Percentiles rank a stretch among this genome's conserved stretches.
phyloP scores from a whole-genome alignment of 1,140 invertebrate genomes.

The Antheraea pernyi region DNA sequence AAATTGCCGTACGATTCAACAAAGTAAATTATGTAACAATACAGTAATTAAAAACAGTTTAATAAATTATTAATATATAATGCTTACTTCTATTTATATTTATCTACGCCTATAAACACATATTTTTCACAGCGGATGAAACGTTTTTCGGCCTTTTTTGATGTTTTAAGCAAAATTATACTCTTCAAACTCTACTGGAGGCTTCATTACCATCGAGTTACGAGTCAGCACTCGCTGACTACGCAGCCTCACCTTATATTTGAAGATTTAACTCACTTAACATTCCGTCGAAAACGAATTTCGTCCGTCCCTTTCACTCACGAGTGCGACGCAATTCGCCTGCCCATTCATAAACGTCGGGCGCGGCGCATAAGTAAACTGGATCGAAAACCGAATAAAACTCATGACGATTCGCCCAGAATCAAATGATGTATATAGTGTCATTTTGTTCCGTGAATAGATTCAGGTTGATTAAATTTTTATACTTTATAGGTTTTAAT shows the following conservation, averaged over 20 bases:
- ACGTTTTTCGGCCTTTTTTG: too few species aligned
- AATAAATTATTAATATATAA: too few species aligned
- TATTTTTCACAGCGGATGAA: too few species aligned
- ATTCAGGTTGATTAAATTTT: neutral
- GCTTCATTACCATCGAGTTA: slow-evolving; percentile 51
- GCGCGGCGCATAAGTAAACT: slow-evolving; percentile 54
- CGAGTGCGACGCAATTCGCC: slow-evolving; percentile 2
- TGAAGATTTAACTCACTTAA: slow-evolving; percentile 73
- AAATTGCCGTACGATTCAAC: too few species aligned
- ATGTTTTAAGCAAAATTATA: neutral
- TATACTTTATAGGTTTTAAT: too few species aligned
- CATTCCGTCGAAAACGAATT: slow-evolving; percentile 64
- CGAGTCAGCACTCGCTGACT: slow-evolving; percentile 58
- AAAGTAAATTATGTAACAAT: too few species aligned
- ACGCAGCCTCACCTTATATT: slow-evolving; percentile 66
- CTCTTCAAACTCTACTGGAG: slow-evolving; percentile 28
- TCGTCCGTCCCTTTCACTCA: slow-evolving; percentile 41
- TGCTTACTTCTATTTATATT: too few species aligned
- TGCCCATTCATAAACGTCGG: slow-evolving; percentile 22
- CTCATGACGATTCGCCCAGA: neutral
- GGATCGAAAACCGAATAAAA: slow-evolving; percentile 53
- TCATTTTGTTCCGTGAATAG: neutral
- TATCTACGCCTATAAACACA: too few species aligned
- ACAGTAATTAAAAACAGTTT: too few species aligned
- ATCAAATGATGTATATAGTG: neutral